These are phyloP conservation scores for Lysiphlebus fabarum DNA, from an alignment of 1,140 invertebrate species.

Conservation along the genomic window DNA sequence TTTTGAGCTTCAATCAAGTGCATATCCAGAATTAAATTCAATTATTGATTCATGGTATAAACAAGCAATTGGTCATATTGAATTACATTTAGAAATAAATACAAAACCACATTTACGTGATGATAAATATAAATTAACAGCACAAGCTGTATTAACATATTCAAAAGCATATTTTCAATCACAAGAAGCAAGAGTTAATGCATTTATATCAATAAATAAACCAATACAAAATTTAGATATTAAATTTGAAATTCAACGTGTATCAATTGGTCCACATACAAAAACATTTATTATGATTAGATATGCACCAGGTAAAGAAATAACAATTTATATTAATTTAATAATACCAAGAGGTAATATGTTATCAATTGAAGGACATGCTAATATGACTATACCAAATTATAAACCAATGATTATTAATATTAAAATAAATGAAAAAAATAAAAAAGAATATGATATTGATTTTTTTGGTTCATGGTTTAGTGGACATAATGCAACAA, in stretches of 20 bases:
- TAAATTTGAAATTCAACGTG: constrained; percentile 48
- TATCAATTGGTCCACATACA: constrained; percentile 39
- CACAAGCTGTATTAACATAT: constrained; percentile 58
- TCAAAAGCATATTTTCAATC: constrained; percentile 53
- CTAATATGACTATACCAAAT: constrained; percentile 63
- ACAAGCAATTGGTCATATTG: constrained; percentile 57
- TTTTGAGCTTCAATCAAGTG: constrained; percentile 66
- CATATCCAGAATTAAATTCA: constrained; percentile 74
- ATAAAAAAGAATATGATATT: constrained; percentile 60
- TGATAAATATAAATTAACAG: constrained; percentile 57
- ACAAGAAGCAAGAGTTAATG: constrained; percentile 50
- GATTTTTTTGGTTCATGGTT: constrained; percentile 73
- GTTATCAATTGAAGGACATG: constrained; percentile 59
- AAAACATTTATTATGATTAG: constrained; percentile 42
- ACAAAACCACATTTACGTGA: constrained; percentile 53
- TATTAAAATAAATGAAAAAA: constrained; percentile 59
- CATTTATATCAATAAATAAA: constrained; percentile 51
- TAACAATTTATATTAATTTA: constrained; percentile 54
- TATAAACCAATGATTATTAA: constrained; percentile 61
- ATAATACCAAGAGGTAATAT: constrained; percentile 56
- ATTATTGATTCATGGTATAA: constrained; percentile 64
- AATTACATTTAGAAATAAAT: constrained; percentile 56
- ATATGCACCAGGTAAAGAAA: constrained; percentile 61
- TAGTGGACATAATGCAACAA: constrained; percentile 68
- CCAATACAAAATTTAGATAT: constrained; percentile 54